These are phyloP conservation scores for Gallinago undulata DNA, from an alignment of 2,113 vertebrate species.

Conservation along the genomic window DNA sequence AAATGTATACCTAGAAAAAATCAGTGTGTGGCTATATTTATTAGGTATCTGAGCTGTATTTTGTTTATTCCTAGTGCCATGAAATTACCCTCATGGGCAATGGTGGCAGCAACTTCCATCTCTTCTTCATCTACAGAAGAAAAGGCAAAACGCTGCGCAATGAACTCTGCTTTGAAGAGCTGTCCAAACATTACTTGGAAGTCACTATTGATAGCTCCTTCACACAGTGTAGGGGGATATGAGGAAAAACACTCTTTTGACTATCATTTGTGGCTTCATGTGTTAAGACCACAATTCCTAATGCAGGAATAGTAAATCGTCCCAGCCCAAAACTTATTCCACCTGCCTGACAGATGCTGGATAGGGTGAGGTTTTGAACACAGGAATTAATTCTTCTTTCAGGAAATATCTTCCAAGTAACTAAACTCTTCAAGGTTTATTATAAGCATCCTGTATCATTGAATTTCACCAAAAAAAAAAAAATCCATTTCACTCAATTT, in stretches of 20 bases:
- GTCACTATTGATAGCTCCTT: neutral
- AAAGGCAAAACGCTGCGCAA: neutral
- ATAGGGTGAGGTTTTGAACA: neutral
- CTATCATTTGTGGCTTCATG: fast-evolving
- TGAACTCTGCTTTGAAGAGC: neutral
- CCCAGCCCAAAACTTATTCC: neutral
- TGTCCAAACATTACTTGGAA: neutral
- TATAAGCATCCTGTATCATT: neutral
- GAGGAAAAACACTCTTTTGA: fast-evolving
- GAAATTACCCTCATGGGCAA: neutral
- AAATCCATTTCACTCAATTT: neutral
- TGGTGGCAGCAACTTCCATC: neutral
- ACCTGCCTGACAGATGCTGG: neutral
- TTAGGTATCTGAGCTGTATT: neutral
- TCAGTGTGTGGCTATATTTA: neutral
- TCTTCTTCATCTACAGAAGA: neutral
- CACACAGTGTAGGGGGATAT: neutral
- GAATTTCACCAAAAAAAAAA: neutral
- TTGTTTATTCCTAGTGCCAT: neutral
- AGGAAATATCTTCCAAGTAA: neutral
- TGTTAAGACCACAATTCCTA: neutral
- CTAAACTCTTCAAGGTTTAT: neutral
- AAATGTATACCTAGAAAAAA: neutral
- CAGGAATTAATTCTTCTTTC: neutral
- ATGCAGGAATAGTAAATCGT: neutral